These are phyloP conservation scores for Panthera tigris DNA, from an alignment of 2,113 vertebrate genomes.

Conservation along the genomic window DNA sequence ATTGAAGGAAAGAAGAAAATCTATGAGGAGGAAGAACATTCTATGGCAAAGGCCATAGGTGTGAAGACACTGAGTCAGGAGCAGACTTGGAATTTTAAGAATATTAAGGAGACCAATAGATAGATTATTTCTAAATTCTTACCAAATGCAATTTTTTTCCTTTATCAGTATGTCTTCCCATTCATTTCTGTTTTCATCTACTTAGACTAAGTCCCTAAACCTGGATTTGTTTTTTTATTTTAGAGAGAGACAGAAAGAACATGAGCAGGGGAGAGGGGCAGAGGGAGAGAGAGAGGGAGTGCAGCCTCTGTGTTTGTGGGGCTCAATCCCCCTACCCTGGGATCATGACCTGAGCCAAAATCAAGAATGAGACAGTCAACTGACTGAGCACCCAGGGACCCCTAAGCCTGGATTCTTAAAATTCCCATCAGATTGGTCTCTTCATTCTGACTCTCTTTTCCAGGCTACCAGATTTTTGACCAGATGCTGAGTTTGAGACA, in stretches of 20 bases:
- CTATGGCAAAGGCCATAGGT: background rate
- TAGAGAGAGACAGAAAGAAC: too few species aligned
- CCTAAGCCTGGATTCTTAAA: background rate
- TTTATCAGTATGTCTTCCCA: background rate
- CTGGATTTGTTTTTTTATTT: background rate
- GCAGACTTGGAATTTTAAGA: background rate
- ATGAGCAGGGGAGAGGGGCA: too few species aligned
- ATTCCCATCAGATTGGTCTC: background rate
- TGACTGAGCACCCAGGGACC: too few species aligned
- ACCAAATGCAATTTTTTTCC: background rate
- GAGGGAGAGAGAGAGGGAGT: too few species aligned
- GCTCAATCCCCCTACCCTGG: too few species aligned
- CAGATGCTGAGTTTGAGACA: background rate
- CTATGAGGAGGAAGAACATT: background rate
- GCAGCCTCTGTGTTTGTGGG: too few species aligned
- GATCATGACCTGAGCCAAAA: too few species aligned
- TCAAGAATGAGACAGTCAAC: too few species aligned
- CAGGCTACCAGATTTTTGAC: background rate
- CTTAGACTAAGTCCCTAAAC: background rate
- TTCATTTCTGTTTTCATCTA: background rate
- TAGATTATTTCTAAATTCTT: background rate
- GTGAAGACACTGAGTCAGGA: background rate
- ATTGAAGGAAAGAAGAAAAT: background rate
- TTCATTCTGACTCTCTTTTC: background rate
- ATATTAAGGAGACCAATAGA: background rate